phyloP scores from a whole-genome alignment of 2,113 vertebrate genomes.

The Perccottus glenii region DNA sequence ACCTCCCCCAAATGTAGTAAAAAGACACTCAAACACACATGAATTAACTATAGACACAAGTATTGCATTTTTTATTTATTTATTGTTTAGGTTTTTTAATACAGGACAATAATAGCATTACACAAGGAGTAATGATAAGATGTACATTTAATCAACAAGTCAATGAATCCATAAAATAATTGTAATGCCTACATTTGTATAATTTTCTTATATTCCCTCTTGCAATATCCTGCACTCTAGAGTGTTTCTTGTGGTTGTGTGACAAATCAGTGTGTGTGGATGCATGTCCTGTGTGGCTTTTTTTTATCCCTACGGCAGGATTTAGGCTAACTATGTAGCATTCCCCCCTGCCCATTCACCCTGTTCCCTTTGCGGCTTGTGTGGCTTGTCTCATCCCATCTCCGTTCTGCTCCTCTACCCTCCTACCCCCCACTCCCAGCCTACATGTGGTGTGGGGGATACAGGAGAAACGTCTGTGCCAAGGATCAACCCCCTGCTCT shows the following conservation, averaged over 20 bases:
- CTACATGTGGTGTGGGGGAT: slow-evolving; percentile 10
- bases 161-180: slow-evolving; percentile 12
- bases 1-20: slow-evolving; percentile 28
- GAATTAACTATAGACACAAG: slow-evolving; percentile 5
- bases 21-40: slow-evolving; percentile 6
- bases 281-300: slow-evolving; percentile 21
- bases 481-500: slow-evolving; percentile 29
- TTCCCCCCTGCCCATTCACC: slow-evolving; percentile 45
- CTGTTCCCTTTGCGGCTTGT: slow-evolving; percentile 70
- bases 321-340: slow-evolving; percentile 69
- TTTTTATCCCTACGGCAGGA: slow-evolving; percentile 66
- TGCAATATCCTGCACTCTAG: slow-evolving; percentile 47
- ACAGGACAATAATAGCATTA: slow-evolving; percentile 41
- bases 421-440: slow-evolving; percentile 35
- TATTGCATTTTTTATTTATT: not conserved
- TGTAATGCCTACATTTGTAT: slow-evolving; percentile 7
- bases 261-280: slow-evolving; percentile 34
- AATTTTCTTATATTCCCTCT: slow-evolving; percentile 20
- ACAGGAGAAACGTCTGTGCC: slow-evolving; percentile 25
- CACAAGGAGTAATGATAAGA: not conserved
- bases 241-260: slow-evolving; percentile 54
- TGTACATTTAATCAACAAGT: slow-evolving; percentile 20
- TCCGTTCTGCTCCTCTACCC: slow-evolving; percentile 61
- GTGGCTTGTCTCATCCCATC: slow-evolving; percentile 76
- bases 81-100: slow-evolving; percentile 1